Evolutionary conservation across 2,113 vertebrate species (phyloP), one percentile per base, ranked within the genome.

Genomic region (Seriola aureovittata): DNA sequence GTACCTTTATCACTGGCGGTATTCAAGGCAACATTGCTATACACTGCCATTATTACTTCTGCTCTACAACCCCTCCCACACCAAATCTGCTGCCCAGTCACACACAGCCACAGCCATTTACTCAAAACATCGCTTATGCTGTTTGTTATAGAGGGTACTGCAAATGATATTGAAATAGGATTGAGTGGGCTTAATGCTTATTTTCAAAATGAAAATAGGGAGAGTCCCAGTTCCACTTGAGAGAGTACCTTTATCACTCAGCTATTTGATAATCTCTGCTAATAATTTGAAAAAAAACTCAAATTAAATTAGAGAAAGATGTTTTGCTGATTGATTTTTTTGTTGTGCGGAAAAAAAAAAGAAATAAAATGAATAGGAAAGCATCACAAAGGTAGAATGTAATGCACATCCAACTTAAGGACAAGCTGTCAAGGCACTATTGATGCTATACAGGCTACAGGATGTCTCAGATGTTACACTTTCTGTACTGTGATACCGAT

Each of bases 11-110:
- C 85, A 67, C 68, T 71, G 85, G 68, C n/a, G 55, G 68, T 71
- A 85, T 92, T 93, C 91, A 93, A 93, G 85, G 88, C 87, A 89
- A 89, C 86, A 55, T 82, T 65, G 82, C 86, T 89, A 78, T 84
- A 86, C 74, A 78, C 78, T 86, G 75, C 71, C 75, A 85, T 92
- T 88, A 86, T 90, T 89, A 75, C 85, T 86, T 5, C 40, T 62
- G 80, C 82, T 86, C 75, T 75, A 75, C 76, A 81, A 82, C 83
- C 82, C 83, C 85, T 74, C 88, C 88, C 79, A 90, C 88, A 86
- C 67, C 80, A 80, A 78, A 74, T 81, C 81, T 84, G 80, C 73
- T 71, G 63, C 65, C 79, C 75, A 70, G 80, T 54, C 84, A 71
- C 70, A 70, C 66, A 80, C 76, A 38, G 54, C 44, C 86, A 70